Evolutionary conservation across 1,140 invertebrate species (phyloP), one percentile per base, ranked within the genome.

Genomic region (Ylistrum balloti): DNA sequence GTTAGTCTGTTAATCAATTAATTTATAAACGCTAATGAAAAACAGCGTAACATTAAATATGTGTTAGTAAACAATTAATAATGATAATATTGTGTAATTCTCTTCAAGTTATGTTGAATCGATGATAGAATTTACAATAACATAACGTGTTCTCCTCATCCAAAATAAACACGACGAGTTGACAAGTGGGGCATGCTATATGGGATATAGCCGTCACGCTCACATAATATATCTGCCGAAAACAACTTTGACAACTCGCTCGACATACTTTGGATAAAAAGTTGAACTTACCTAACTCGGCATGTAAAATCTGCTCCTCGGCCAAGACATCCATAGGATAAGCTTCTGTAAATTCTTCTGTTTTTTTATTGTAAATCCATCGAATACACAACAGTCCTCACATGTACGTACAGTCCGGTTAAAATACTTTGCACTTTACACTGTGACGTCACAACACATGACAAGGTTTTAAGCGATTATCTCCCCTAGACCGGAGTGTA

Each of bases 211-310:
- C 56, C 56, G 56, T 74, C 56, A 74, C 56, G 56, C 56, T 74
- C 56, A n/a, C n/a, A n/a, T 74, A 11, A 56, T 22, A 56, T 2
- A 28, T 17, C 10, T 1, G 22, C 56, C 56, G 56, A 74, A 74
- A 74, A 74, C 56, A 74, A 74, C 56, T 74, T 74, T 74, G 56
- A 74, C 56, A 74, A 74, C 56, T 74, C 56, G n/a, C 56, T 74
- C 22, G 22, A 28, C 56, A 74, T 74, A 74, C 56, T 74, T 74
- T n/a, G 13, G n/a, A 74, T 74, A 28, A 74, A 74, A 74, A 74
- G n/a, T 74, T 74, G 17, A n/a, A 74, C 56, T 74, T 74, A 74
- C 56, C 56, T 74, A 74, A 74, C 56, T 74, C 56, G 17, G 56
- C 56, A 74, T 74, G 56, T 74, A 74, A 28, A 74, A 74, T 74